phyloP scores from a whole-genome alignment of 1,140 invertebrate species.

The Leptonema lineaticorne region DNA sequence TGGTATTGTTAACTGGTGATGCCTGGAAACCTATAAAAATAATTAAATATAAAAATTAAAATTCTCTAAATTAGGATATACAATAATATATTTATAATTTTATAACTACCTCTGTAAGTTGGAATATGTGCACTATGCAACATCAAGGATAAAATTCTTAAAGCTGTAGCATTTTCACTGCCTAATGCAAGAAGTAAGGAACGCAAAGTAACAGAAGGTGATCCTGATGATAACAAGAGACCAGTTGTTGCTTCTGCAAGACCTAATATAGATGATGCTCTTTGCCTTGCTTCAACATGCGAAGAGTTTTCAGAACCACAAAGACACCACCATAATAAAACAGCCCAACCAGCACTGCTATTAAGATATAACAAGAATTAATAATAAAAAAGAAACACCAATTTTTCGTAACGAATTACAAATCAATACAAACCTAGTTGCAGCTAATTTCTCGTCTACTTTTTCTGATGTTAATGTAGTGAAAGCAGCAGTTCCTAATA shows the following conservation, averaged over 20 bases:
- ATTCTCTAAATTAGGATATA: background rate
- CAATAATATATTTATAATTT: background rate
- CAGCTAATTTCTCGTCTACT: constrained; percentile 35
- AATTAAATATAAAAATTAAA: background rate
- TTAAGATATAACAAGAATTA: background rate
- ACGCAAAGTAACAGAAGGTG: constrained; percentile 57
- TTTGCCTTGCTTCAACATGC: constrained; percentile 42
- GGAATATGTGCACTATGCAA: constrained; percentile 37
- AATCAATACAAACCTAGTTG: constrained; percentile 27
- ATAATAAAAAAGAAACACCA: constrained; percentile 11
- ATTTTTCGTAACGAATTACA: constrained; percentile 3
- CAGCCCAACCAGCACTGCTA: constrained; percentile 36
- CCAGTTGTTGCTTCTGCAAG: constrained; percentile 74
- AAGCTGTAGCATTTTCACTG: constrained; percentile 29
- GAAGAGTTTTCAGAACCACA: constrained; percentile 8
- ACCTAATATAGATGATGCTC: constrained; percentile 65
- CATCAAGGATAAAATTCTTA: constrained; percentile 32
- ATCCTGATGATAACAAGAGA: constrained; percentile 66
- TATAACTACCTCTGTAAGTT: constrained; percentile 34
- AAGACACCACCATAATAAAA: constrained; percentile 32
- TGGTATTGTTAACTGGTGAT: constrained; percentile 40
- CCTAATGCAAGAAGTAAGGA: constrained; percentile 33
- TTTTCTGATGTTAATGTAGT: constrained; percentile 38
- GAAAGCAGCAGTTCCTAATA: constrained; percentile 75
- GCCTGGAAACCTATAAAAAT: constrained; percentile 46